Evolutionary conservation across 2,888 invertebrate species (phyloP).

Genomic region (Conistra vaccinii): DNA sequence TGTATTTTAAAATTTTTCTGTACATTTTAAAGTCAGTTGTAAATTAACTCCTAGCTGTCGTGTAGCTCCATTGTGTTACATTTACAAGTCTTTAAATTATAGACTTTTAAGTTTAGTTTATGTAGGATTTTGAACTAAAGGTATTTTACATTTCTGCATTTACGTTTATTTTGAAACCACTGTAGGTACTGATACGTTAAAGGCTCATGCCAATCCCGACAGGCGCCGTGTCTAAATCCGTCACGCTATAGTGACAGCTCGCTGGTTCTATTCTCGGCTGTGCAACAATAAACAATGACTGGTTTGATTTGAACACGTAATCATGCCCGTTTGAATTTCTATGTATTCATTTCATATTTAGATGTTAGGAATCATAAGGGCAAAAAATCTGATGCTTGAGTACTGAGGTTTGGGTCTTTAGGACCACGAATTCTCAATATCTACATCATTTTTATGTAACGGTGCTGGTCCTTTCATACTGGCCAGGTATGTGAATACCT

Average conservation of each 20-base stretch:
- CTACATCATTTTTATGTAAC: not conserved
- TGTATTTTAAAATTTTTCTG: too few relatives aligned
- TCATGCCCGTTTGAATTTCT: conserved; percentile 20
- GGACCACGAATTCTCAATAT: not conserved
- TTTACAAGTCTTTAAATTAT: not conserved
- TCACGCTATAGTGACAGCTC: conserved; percentile 57
- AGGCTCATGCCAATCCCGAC: conserved; percentile 22
- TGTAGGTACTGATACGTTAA: not conserved
- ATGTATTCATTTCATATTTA: conserved; percentile 2
- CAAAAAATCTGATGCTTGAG: not conserved
- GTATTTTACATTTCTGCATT: too few relatives aligned
- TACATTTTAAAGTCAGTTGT: not conserved
- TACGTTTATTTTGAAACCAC: not conserved
- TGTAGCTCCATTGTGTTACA: not conserved
- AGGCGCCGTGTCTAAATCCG: conserved; percentile 52
- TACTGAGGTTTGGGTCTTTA: not conserved
- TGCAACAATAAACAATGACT: conserved; percentile 68
- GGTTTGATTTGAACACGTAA: conserved; percentile 38
- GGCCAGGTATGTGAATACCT: not conserved
- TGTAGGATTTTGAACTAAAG: too few relatives aligned
- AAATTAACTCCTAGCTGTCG: not conserved
- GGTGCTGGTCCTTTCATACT: not conserved
- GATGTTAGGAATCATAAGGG: not conserved
- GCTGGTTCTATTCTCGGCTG: conserved; percentile 69
- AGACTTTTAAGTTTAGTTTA: not conserved